phyloP scores from a whole-genome alignment of 1,140 invertebrate species.

The Amyelois transitella region DNA sequence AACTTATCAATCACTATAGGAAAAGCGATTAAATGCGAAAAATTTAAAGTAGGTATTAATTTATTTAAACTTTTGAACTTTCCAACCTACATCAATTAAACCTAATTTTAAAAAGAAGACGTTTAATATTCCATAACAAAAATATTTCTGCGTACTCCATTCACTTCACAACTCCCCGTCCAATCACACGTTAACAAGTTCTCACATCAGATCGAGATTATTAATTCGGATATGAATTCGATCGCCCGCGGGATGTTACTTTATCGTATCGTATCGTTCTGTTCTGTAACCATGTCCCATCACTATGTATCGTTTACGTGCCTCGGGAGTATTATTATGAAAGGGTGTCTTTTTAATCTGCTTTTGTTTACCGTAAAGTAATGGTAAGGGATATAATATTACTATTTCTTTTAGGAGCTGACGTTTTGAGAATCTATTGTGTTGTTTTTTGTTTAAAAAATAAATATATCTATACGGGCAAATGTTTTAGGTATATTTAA shows the following conservation, averaged over 20 bases:
- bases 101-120: background rate
- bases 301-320: constrained; percentile 21
- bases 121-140: background rate
- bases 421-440: no score
- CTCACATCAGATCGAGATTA: constrained; percentile 38
- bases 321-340: constrained; percentile 16
- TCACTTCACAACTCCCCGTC: constrained; percentile 7
- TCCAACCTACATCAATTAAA: no score
- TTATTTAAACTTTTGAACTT: background rate
- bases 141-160: constrained; percentile 2
- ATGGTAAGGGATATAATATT: background rate
- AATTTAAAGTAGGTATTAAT: background rate
- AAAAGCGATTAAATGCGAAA: background rate
- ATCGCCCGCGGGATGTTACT: constrained; percentile 33
- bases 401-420: no score
- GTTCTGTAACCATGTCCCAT: constrained; percentile 13
- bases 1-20: background rate
- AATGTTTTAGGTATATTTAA: no score
- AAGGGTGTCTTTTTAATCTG: background rate
- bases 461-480: no score
- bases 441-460: no score
- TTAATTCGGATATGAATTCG: constrained; percentile 48
- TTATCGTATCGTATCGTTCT: constrained; percentile 3
- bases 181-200: constrained; percentile 32
- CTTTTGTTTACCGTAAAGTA: background rate